Conservation (phyloP, 2,888 invertebrate species). For the Polyommatus icarus region DNA sequence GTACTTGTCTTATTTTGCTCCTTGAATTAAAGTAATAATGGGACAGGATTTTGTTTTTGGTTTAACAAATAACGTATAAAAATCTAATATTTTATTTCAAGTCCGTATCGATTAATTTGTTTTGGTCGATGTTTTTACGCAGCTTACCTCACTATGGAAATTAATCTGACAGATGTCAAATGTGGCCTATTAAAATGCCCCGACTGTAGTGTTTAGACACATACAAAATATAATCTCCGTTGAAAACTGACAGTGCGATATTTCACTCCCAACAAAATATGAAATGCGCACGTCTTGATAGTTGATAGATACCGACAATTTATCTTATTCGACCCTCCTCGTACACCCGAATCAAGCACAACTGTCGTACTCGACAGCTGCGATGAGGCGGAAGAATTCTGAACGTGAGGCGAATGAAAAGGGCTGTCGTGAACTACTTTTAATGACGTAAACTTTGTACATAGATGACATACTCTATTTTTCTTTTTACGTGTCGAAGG, state of each 20-base stretch:
- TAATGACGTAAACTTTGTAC: not conserved
- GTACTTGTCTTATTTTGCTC: too few species aligned
- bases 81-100: too few species aligned
- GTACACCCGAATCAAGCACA: not conserved
- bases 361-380: not conserved
- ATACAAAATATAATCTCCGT: not conserved
- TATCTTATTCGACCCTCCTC: conserved; percentile 10
- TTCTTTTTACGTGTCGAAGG: too few species aligned
- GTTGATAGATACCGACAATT: not conserved
- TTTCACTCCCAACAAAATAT: not conserved
- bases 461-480: not conserved
- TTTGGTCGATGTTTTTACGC: too few species aligned
- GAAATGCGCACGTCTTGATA: not conserved
- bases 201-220: too few species aligned
- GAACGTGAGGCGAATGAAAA: not conserved
- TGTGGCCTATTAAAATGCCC: too few species aligned
- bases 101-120: too few species aligned
- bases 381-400: conserved; percentile 6
- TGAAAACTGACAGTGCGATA: not conserved
- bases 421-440: conserved; percentile 12
- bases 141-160: too few species aligned
- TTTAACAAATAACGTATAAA: too few species aligned
- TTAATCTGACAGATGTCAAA: too few species aligned
- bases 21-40: too few species aligned
- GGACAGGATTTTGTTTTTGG: too few species aligned